Evolutionary conservation across 2,888 invertebrate species (phyloP).

Genomic region (Ennomos quercinarius): DNA sequence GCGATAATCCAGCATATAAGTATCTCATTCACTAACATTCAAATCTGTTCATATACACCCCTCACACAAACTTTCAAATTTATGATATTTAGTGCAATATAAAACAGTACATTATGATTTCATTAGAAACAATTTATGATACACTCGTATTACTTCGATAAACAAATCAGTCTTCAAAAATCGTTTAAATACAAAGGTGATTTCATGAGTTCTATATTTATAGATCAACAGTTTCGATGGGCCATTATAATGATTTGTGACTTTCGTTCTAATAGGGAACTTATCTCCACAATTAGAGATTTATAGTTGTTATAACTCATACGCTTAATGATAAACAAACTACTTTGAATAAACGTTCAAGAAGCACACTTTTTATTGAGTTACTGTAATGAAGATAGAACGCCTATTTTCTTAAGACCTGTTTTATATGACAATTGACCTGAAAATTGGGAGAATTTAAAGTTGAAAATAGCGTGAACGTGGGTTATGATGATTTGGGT

Average conservation of each 20-base stretch:
- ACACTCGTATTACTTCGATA: conserved; percentile 7
- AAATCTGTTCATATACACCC: no score
- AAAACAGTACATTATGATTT: neutral
- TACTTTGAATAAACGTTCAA: conserved; percentile 26
- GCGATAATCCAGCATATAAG: no score
- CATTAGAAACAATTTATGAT: conserved; percentile 3
- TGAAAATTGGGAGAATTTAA: conserved; percentile 8
- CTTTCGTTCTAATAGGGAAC: conserved; percentile 26
- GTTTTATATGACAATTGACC: conserved; percentile 5
- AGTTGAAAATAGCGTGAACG: conserved; percentile 14
- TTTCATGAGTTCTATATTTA: conserved; percentile 26
- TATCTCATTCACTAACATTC: no score
- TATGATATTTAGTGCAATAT: no score
- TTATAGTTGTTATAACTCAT: conserved; percentile 30
- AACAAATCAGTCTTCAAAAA: conserved; percentile 19
- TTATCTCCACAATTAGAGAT: conserved; percentile 30
- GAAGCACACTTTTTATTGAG: conserved; percentile 16
- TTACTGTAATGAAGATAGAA: conserved; percentile 28
- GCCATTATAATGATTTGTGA: conserved; percentile 33
- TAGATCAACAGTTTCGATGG: conserved; percentile 26
- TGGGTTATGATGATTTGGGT: neutral
- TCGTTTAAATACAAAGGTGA: conserved; percentile 30
- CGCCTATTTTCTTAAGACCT: conserved; percentile 8
- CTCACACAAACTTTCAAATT: no score
- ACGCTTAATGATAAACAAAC: conserved; percentile 35